These are phyloP conservation scores for Typhlomys cinereus DNA, from an alignment of 2,113 vertebrate species.

Conservation along the genomic window DNA sequence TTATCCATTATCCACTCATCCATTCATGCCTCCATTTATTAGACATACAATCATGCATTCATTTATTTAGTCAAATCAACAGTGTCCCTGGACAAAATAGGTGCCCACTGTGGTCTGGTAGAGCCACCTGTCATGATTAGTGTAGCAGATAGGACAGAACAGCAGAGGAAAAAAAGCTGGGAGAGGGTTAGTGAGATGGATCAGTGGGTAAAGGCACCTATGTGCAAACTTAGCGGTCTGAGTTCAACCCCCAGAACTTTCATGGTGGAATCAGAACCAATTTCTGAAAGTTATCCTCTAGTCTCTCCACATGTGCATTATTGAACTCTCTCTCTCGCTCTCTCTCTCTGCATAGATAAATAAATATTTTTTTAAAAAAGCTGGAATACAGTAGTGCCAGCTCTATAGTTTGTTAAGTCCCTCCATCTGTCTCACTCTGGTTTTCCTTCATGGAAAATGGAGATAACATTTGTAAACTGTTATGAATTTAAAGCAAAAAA, in stretches of 20 bases:
- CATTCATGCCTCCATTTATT: neutral
- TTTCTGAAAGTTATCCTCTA: too few species aligned
- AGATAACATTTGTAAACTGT: neutral
- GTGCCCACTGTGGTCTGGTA: neutral
- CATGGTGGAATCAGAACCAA: too few species aligned
- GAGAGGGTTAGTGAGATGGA: too few species aligned
- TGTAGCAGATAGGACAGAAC: neutral
- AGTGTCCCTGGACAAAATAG: neutral
- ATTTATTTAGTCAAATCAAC: neutral
- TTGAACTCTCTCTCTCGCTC: too few species aligned
- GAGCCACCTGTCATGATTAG: neutral
- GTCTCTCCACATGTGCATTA: too few species aligned
- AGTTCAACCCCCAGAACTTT: too few species aligned
- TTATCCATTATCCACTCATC: neutral
- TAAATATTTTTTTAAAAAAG: too few species aligned
- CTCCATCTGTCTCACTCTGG: neutral
- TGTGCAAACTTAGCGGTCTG: too few species aligned
- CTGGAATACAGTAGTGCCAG: neutral
- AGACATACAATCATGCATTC: neutral
- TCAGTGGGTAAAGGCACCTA: too few species aligned
- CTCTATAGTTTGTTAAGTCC: neutral
- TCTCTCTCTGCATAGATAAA: too few species aligned
- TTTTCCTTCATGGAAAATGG: conserved; percentile 17
- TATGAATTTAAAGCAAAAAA: conserved; percentile 49
- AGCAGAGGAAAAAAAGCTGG: neutral